These are phyloP conservation scores for Maniola jurtina DNA, from an alignment of 1,140 invertebrate species.

Conservation along the genomic window DNA sequence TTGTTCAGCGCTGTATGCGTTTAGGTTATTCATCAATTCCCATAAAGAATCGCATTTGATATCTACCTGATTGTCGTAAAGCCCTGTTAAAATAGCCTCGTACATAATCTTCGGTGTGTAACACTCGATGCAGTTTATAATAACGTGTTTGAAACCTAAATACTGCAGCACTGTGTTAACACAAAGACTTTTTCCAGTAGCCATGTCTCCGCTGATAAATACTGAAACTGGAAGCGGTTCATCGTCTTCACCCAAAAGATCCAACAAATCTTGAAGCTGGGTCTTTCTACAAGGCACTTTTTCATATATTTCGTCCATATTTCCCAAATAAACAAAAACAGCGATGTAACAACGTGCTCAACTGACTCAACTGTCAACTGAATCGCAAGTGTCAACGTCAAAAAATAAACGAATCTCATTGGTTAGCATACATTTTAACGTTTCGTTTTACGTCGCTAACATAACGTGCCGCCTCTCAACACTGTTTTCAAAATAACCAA, in stretches of 20 bases:
- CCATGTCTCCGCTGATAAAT: conserved; percentile 88
- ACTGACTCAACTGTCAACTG: neutral
- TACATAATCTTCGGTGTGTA: conserved; percentile 87
- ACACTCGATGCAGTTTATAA: conserved; percentile 91
- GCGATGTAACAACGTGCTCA: neutral
- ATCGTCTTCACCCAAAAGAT: conserved; percentile 79
- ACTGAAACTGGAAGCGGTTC: conserved; percentile 82
- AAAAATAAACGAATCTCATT: conserved; percentile 10
- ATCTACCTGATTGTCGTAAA: conserved; percentile 70
- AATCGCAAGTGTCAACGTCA: conserved; percentile 8
- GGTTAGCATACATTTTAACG: conserved; percentile 6
- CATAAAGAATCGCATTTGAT: conserved; percentile 86
- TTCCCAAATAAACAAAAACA: conserved; percentile 14
- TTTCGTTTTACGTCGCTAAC: conserved; percentile 22
- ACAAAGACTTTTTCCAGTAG: conserved; percentile 89
- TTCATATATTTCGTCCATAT: conserved; percentile 76
- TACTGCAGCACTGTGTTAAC: conserved; percentile 80
- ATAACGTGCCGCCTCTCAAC: conserved; percentile 38
- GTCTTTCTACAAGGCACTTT: conserved; percentile 80
- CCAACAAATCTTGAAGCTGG: conserved; percentile 80
- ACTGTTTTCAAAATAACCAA: neutral
- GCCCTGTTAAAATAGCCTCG: conserved; percentile 85
- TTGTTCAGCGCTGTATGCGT: conserved; percentile 47
- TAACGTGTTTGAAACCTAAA: conserved; percentile 81
- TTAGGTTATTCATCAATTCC: conserved; percentile 84